A percentile compares a stretch with the other conserved stretches of the same genome.
Evolutionary conservation across 2,113 vertebrate species (phyloP).

Genomic region (Eupsittula cactorum): DNA sequence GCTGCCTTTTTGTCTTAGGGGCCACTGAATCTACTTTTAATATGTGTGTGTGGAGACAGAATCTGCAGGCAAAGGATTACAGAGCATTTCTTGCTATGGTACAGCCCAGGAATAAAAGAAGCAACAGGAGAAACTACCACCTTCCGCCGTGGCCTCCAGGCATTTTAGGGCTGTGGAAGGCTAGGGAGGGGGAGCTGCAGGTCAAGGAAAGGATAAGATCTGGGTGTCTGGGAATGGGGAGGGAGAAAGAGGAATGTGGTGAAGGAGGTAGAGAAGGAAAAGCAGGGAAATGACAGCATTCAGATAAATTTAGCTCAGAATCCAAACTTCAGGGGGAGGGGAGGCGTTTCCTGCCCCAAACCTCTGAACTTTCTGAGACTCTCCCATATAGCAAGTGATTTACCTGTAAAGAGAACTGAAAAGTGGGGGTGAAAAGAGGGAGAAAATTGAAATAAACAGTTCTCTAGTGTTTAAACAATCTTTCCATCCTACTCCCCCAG

Average conservation of each 20-base stretch:
- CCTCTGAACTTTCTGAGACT: constrained; percentile 52
- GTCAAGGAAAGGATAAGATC: constrained; percentile 69
- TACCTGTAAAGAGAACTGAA: constrained; percentile 44
- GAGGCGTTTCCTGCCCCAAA: constrained; percentile 46
- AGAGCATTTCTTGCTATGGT: not conserved
- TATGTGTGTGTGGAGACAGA: not conserved
- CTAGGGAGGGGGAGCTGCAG: constrained; percentile 58
- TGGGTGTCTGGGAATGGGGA: constrained; percentile 47
- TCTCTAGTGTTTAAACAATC: constrained; percentile 55
- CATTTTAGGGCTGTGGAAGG: not conserved
- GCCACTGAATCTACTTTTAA: not conserved
- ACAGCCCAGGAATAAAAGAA: not conserved
- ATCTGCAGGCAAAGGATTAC: not conserved
- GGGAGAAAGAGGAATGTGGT: constrained; percentile 51
- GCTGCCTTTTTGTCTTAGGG: not conserved
- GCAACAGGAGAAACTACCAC: not conserved
- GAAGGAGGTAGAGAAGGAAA: constrained; percentile 55
- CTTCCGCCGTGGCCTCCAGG: not conserved
- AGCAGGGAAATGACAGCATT: constrained; percentile 58
- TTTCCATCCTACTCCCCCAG: not conserved
- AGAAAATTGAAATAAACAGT: constrained; percentile 58
- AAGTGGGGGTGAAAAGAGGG: not conserved
- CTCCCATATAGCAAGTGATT: not conserved
- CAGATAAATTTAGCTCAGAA: constrained; percentile 68
- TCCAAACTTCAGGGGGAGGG: constrained; percentile 36